Evolutionary conservation across 37 sponge, comb jelly and placozoan species (phyloP).

Genomic region (Hormiphora californensis): DNA sequence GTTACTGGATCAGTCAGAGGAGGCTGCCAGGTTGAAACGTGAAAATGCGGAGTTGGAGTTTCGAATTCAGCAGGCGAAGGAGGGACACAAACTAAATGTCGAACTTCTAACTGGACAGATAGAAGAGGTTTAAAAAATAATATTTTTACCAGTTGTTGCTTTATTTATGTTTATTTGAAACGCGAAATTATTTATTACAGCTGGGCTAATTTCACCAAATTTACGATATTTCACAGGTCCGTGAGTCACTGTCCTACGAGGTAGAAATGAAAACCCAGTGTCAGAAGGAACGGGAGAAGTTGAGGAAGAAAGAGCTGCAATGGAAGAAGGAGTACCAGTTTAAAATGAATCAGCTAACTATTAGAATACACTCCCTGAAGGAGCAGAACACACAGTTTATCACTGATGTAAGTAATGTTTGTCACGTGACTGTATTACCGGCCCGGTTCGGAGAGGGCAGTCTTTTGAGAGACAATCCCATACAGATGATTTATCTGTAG

Average conservation of each 20-base stretch:
- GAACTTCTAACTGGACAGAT: constrained; percentile 41
- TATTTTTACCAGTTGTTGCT: no score
- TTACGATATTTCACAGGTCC: neutral
- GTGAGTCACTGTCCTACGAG: constrained; percentile 16
- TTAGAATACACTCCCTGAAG: constrained; percentile 8
- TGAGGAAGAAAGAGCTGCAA: constrained; percentile 21
- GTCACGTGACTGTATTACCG: no score
- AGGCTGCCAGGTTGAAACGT: constrained; percentile 34
- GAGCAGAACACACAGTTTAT: constrained; percentile 15
- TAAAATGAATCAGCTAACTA: neutral
- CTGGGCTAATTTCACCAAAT: no score
- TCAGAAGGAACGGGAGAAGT: constrained; percentile 47
- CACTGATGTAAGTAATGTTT: neutral
- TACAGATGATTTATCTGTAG: no score
- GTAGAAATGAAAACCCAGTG: constrained; percentile 20
- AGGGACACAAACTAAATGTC: constrained; percentile 54
- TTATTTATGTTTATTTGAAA: no score
- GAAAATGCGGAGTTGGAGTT: constrained; percentile 50
- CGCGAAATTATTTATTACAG: no score
- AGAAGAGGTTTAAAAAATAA: constrained; percentile 13
- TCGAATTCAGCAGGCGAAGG: constrained; percentile 31
- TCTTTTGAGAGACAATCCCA: no score
- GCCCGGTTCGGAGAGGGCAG: no score
- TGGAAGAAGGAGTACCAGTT: constrained; percentile 53
- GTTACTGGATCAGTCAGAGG: constrained; percentile 37